These are phyloP conservation scores for Heliopora coerulea DNA, from an alignment of 92 coral and sea anemone genomes.

Conservation along the genomic window DNA sequence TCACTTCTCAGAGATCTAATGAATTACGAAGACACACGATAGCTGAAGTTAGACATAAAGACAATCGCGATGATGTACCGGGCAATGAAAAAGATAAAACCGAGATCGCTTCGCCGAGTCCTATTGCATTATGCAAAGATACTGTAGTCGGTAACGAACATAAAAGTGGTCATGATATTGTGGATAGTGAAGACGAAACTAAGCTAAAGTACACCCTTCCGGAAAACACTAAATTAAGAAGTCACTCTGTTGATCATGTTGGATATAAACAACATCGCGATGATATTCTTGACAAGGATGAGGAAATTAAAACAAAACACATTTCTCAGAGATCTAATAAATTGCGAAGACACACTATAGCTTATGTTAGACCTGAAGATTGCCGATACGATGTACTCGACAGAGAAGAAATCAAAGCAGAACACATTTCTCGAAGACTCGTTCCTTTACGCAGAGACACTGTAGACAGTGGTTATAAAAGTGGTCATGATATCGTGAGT, in stretches of 20 bases:
- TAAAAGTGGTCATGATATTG: background rate
- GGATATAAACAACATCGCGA: too few relatives aligned
- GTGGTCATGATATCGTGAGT: background rate
- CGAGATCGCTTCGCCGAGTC: background rate
- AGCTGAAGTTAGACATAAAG: background rate
- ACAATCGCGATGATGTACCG: background rate
- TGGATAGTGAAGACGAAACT: background rate
- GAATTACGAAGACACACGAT: constrained; percentile 2
- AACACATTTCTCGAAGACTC: too few relatives aligned
- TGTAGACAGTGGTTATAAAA: background rate
- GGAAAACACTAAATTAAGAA: background rate
- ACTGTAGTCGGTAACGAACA: background rate
- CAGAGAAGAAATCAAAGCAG: too few relatives aligned
- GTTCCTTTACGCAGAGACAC: too few relatives aligned
- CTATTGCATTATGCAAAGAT: background rate
- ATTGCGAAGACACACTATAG: too few relatives aligned
- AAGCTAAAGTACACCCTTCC: background rate
- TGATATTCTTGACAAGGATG: background rate
- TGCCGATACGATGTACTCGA: too few relatives aligned
- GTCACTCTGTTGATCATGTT: background rate
- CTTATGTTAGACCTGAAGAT: too few relatives aligned
- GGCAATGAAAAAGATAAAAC: too few relatives aligned
- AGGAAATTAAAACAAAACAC: background rate
- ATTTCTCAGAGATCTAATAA: background rate
- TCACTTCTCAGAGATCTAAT: background rate